Conservation (phyloP, 2,888 invertebrate species). For the Andrena fulva region DNA sequence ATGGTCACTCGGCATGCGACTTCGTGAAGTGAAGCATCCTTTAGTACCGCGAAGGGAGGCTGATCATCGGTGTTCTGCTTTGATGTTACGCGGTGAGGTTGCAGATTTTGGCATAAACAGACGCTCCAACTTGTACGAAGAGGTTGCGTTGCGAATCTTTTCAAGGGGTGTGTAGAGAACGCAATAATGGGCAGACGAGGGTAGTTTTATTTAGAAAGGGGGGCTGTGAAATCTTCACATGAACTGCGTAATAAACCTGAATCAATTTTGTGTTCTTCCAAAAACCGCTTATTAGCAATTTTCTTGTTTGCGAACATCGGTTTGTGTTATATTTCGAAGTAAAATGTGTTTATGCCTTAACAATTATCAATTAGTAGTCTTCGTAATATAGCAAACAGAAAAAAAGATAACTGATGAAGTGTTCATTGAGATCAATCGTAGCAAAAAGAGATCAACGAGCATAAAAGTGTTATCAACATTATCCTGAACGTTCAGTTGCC, state of each 20-base stretch:
- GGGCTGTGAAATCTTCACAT: not conserved
- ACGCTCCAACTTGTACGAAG: not conserved
- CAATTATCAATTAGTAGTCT: too few relatives aligned
- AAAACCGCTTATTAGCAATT: too few relatives aligned
- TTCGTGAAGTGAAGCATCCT: not conserved
- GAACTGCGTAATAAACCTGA: not conserved
- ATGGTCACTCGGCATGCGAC: not conserved
- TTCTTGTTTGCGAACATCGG: too few relatives aligned
- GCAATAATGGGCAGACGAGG: not conserved
- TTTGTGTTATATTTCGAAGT: too few relatives aligned
- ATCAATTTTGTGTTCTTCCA: too few relatives aligned
- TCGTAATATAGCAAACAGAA: too few relatives aligned
- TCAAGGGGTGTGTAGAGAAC: not conserved
- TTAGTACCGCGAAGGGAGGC: not conserved
- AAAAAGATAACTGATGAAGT: too few relatives aligned
- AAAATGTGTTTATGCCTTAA: too few relatives aligned
- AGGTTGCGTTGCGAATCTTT: not conserved
- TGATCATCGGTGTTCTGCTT: conserved; percentile 11
- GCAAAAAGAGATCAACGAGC: too few relatives aligned
- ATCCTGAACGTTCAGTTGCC: too few relatives aligned
- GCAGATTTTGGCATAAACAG: conserved; percentile 17
- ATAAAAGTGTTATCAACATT: too few relatives aligned
- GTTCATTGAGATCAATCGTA: too few relatives aligned
- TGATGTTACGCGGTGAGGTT: conserved; percentile 15
- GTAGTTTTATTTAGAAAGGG: not conserved